These are phyloP conservation scores for Sebastes matsubarae DNA, from an alignment of 2,797 vertebrate genomes.

Conservation along the genomic window DNA sequence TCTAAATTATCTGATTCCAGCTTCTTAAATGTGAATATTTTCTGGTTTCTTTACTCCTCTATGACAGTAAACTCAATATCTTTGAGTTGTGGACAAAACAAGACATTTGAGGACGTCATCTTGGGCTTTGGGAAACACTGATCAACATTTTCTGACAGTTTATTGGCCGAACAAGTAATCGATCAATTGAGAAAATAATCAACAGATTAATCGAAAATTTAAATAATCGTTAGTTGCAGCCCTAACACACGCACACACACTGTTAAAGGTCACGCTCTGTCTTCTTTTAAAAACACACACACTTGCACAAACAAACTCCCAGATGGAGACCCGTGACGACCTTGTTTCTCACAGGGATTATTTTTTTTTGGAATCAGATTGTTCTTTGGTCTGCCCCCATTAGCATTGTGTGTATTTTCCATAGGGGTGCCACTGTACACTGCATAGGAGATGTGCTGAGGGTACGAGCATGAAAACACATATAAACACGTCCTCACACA, in stretches of 20 bases:
- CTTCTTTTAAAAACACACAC: conserved; percentile 14
- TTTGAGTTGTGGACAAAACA: too few relatives aligned
- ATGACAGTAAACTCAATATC: too few relatives aligned
- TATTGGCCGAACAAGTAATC: too few relatives aligned
- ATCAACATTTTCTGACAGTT: too few relatives aligned
- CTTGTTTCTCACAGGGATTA: conserved; percentile 63
- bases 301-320: conserved; percentile 37
- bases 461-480: conserved; percentile 31
- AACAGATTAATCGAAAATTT: too few relatives aligned
- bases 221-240: too few relatives aligned
- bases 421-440: conserved; percentile 63
- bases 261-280: background rate
- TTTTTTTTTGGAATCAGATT: conserved; percentile 59
- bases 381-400: conserved; percentile 55
- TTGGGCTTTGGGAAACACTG: too few relatives aligned
- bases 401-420: conserved; percentile 62
- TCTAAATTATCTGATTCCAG: too few relatives aligned
- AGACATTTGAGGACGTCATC: too few relatives aligned
- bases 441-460: conserved; percentile 34
- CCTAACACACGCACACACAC: background rate
- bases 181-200: too few relatives aligned
- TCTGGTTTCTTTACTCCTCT: too few relatives aligned
- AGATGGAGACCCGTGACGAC: conserved; percentile 36
- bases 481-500: conserved; percentile 36
- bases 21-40: too few relatives aligned